phyloP scores from a whole-genome alignment of 2,113 vertebrate genomes.

The Ramphastos sulfuratus region DNA sequence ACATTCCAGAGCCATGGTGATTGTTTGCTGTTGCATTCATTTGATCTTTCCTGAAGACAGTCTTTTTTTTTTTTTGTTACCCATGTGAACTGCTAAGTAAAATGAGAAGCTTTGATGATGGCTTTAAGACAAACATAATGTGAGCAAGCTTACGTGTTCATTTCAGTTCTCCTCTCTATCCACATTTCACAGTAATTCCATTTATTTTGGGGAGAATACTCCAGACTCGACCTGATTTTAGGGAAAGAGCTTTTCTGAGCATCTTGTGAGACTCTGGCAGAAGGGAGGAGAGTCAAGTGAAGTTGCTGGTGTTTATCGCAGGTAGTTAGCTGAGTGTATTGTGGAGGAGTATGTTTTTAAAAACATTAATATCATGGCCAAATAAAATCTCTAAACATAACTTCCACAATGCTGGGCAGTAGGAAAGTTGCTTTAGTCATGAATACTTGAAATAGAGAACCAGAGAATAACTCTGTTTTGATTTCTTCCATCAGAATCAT shows the following conservation, averaged over 20 bases:
- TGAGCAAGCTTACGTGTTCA: neutral
- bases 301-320: neutral
- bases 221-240: neutral
- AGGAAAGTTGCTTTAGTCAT: neutral
- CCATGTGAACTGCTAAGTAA: neutral
- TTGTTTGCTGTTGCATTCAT: neutral
- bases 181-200: neutral
- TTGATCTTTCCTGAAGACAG: neutral
- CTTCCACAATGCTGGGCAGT: neutral
- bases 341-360: neutral
- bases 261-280: neutral
- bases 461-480: conserved; percentile 49
- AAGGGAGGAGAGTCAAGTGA: neutral
- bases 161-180: neutral
- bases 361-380: neutral
- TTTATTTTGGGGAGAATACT: neutral
- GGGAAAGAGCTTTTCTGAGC: neutral
- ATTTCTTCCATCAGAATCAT: conserved; percentile 60
- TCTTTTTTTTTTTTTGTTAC: neutral
- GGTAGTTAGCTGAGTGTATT: neutral
- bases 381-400: neutral
- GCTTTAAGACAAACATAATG: neutral
- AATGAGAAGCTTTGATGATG: neutral
- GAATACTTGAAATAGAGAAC: neutral
- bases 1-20: neutral